Conservation (phyloP, 1,140 invertebrate genomes). For the Zaprionus kolodkinae region DNA sequence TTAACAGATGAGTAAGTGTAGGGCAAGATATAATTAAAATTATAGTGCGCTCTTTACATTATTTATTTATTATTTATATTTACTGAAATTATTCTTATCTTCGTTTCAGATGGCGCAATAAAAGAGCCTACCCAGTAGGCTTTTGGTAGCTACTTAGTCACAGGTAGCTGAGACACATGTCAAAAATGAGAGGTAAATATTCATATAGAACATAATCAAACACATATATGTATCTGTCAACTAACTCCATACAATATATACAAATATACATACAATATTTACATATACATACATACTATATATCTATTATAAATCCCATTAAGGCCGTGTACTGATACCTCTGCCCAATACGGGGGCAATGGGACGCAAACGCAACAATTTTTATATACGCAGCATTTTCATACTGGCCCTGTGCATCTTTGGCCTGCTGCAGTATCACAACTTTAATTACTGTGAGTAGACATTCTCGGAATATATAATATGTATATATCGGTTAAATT, state of each 20-base stretch:
- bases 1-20: background rate
- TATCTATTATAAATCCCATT: background rate
- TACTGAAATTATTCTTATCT: background rate
- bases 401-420: constrained; percentile 88
- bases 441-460: constrained; percentile 86
- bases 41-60: background rate
- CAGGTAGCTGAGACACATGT: constrained; percentile 45
- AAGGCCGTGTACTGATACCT: constrained; percentile 78
- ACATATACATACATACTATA: background rate
- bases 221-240: no score
- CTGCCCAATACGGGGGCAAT: constrained; percentile 82
- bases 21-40: background rate
- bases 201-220: no score
- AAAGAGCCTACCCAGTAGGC: constrained; percentile 42
- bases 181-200: constrained; percentile 66
- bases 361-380: constrained; percentile 78
- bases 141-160: constrained; percentile 31
- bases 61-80: background rate
- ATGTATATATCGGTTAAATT: no score
- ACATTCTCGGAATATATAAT: background rate
- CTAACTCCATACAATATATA: no score
- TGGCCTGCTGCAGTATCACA: constrained; percentile 89
- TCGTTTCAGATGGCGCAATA: constrained; percentile 56
- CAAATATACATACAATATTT: background rate
- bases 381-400: constrained; percentile 87